These are phyloP conservation scores for Papilio gigon DNA, from an alignment of 2,888 invertebrate genomes.

Conservation along the genomic window DNA sequence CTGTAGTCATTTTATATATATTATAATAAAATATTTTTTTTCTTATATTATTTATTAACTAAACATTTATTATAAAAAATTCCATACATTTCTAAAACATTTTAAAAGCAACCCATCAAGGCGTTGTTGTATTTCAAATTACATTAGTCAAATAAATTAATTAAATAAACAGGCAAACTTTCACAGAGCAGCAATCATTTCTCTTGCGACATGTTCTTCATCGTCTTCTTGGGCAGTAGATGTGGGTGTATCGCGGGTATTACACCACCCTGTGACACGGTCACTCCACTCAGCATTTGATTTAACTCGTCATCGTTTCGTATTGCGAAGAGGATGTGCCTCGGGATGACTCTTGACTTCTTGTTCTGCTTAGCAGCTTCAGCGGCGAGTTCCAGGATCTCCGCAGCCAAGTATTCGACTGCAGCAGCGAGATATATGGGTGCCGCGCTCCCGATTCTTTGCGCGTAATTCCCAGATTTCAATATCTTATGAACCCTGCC, in stretches of 20 bases:
- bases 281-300: conserved; percentile 58
- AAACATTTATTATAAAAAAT: background rate
- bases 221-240: conserved; percentile 65
- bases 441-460: conserved; percentile 79
- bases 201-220: conserved; percentile 47
- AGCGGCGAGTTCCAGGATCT: conserved; percentile 85
- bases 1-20: background rate
- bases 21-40: background rate
- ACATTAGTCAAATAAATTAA: conserved; percentile 22
- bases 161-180: background rate
- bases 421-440: conserved; percentile 82
- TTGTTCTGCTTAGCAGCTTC: conserved; percentile 86
- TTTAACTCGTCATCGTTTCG: conserved; percentile 66
- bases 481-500: conserved; percentile 82
- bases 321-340: conserved; percentile 64
- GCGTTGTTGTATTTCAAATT: conserved; percentile 49
- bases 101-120: conserved; percentile 56
- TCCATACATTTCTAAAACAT: conserved; percentile 17
- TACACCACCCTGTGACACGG: conserved; percentile 64
- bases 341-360: conserved; percentile 77
- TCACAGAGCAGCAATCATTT: conserved; percentile 29
- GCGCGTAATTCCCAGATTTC: conserved; percentile 83
- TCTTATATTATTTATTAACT: background rate
- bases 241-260: conserved; percentile 59
- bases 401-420: conserved; percentile 85